Conservation (phyloP, 2,797 vertebrate species). For the Anguilla marmorata region DNA sequence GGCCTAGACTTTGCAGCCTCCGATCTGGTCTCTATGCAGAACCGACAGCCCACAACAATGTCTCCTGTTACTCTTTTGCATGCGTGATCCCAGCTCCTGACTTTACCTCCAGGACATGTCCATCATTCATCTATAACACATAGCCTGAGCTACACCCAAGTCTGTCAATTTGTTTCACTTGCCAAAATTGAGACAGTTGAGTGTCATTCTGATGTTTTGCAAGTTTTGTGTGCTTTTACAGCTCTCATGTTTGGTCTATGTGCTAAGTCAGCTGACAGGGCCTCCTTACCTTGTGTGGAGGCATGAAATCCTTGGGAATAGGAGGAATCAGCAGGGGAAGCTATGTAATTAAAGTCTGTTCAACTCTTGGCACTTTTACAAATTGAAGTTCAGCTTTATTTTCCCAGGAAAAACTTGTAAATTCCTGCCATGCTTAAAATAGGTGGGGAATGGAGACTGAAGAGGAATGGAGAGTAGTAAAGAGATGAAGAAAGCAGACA, state of each 20-base stretch:
- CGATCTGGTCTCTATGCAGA: neutral
- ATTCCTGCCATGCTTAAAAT: neutral
- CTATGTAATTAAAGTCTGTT: neutral
- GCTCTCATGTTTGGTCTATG: neutral
- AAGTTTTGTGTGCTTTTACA: neutral
- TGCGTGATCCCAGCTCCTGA: neutral
- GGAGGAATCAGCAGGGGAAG: neutral
- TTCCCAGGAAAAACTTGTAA: neutral
- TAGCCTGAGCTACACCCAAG: neutral
- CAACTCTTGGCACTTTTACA: neutral
- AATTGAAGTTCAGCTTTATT: neutral
- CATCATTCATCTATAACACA: too few species aligned
- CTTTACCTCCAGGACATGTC: neutral
- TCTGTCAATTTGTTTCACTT: neutral
- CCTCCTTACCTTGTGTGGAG: neutral
- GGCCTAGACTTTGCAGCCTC: neutral
- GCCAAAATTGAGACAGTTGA: neutral
- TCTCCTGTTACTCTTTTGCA: neutral
- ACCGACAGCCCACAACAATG: neutral
- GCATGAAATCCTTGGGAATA: neutral
- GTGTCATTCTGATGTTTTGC: conserved; percentile 1
- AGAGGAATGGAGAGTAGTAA: neutral
- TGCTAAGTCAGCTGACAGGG: neutral
- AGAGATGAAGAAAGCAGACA: neutral
- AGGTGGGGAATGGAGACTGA: neutral